A percentile compares a stretch with the other conserved stretches of the same genome.
These are phyloP conservation scores for Paracanthobrama guichenoti DNA, from an alignment of 2,113 vertebrate species.

Conservation along the genomic window DNA sequence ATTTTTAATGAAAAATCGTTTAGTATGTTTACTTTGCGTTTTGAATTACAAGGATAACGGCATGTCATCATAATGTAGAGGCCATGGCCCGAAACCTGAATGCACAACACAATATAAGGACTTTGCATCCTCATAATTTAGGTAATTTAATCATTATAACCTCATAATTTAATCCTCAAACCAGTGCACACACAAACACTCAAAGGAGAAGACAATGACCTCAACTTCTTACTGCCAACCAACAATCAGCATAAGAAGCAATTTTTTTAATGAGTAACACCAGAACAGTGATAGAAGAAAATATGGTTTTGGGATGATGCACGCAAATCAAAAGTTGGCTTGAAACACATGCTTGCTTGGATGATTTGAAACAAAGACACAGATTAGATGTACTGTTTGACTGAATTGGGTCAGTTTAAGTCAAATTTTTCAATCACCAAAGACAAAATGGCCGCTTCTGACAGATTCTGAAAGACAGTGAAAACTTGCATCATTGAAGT, in stretches of 20 bases:
- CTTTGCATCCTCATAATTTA: too few relatives aligned
- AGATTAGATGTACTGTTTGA: not conserved
- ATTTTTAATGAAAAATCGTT: too few relatives aligned
- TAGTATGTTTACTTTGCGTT: too few relatives aligned
- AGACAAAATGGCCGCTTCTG: not conserved
- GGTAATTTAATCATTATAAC: too few relatives aligned
- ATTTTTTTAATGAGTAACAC: not conserved
- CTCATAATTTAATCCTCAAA: too few relatives aligned
- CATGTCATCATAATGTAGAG: too few relatives aligned
- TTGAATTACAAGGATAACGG: too few relatives aligned
- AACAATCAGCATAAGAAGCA: not conserved
- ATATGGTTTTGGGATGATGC: not conserved
- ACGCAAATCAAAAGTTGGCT: not conserved
- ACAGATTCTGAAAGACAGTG: not conserved
- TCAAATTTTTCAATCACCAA: not conserved
- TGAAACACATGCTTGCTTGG: not conserved
- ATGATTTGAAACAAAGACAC: not conserved
- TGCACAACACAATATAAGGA: too few relatives aligned
- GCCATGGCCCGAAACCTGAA: too few relatives aligned
- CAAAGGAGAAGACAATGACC: not conserved
- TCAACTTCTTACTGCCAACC: not conserved
- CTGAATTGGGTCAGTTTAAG: not conserved
- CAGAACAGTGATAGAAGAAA: not conserved
- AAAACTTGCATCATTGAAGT: not conserved
- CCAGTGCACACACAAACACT: too few relatives aligned